Conservation (phyloP, 1,140 invertebrate genomes). For the Drosophila malerkotliana region DNA sequence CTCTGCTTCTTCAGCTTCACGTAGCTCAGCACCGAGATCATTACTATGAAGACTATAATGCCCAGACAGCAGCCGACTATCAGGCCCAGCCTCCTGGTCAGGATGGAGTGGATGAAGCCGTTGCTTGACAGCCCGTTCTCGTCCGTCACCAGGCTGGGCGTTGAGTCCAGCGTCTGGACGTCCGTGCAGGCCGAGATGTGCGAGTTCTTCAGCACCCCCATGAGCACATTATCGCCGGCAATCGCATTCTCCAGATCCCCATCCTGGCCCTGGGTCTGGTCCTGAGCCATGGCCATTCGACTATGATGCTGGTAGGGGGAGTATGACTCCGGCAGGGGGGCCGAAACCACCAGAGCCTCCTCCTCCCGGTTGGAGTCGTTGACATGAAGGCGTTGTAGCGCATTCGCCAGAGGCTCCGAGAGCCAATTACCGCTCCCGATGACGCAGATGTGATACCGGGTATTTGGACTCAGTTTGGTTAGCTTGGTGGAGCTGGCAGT, state of each 20-base stretch:
- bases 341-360: constrained; percentile 14
- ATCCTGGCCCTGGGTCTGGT: constrained; percentile 32
- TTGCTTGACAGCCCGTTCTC: constrained; percentile 88
- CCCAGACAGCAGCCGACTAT: constrained; percentile 94
- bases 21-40: constrained; percentile 92
- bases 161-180: constrained; percentile 90
- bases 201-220: constrained; percentile 89
- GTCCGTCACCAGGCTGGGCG: constrained; percentile 86
- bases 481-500: constrained; percentile 89
- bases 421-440: constrained; percentile 90
- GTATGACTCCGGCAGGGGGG: constrained; percentile 53
- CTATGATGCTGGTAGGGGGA: constrained; percentile 60
- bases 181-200: constrained; percentile 90
- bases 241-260: constrained; percentile 66
- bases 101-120: constrained; percentile 87
- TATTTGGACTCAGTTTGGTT: constrained; percentile 89
- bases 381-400: constrained; percentile 75
- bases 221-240: constrained; percentile 84
- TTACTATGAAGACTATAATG: constrained; percentile 92
- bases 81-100: constrained; percentile 91
- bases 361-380: constrained; percentile 83
- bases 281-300: background rate
- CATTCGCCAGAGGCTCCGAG: constrained; percentile 84
- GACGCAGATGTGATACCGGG: constrained; percentile 93
- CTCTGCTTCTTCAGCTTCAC: constrained; percentile 93